These are phyloP conservation scores for Tolypeutes matacus DNA, from an alignment of 2,797 vertebrate genomes.

Conservation along the genomic window DNA sequence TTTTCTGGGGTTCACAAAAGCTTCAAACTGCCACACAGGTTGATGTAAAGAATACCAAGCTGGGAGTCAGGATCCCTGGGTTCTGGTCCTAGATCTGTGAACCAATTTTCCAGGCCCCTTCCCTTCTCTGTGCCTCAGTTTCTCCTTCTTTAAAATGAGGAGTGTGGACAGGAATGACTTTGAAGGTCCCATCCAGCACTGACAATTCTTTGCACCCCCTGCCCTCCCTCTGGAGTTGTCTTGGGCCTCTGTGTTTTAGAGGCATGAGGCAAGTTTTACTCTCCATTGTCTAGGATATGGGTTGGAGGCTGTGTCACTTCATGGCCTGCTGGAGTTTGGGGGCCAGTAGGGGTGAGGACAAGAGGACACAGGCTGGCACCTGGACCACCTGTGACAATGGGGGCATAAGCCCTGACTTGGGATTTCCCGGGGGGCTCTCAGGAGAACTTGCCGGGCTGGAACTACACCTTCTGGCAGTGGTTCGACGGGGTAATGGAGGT, in stretches of 20 bases:
- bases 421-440: constrained; percentile 78
- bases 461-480: constrained; percentile 99
- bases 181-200: not conserved
- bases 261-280: accelerated
- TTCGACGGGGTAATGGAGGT: constrained; percentile 98
- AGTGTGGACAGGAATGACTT: not conserved
- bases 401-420: not conserved
- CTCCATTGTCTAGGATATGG: not conserved
- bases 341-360: not conserved
- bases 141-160: not conserved
- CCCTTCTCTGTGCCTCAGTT: not conserved
- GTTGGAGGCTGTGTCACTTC: not conserved
- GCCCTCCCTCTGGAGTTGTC: not conserved
- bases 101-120: not conserved
- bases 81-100: too few species aligned
- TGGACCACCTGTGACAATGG: not conserved
- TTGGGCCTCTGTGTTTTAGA: not conserved
- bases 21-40: too few species aligned
- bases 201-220: not conserved
- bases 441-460: constrained; percentile 97
- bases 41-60: accelerated
- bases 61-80: not conserved
- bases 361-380: not conserved
- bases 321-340: not conserved
- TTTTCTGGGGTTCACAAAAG: too few species aligned